Evolutionary conservation across 1,140 invertebrate genomes (phyloP).

Genomic region (Magallana gigas): DNA sequence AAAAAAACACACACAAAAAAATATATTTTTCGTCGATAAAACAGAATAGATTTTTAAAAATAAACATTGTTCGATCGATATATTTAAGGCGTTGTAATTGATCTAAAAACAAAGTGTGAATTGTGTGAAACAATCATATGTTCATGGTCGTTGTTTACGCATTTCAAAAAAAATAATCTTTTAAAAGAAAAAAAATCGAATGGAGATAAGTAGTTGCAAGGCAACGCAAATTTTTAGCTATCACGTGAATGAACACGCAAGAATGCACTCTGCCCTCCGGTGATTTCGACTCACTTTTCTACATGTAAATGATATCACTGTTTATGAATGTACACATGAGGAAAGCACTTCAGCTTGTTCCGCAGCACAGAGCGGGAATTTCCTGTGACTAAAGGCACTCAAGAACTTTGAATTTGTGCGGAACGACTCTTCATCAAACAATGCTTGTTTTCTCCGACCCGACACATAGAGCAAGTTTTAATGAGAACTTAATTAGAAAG

Average conservation of each 20-base stretch:
- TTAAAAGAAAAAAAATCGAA: too few relatives aligned
- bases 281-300: not conserved
- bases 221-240: too few relatives aligned
- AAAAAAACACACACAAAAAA: not conserved
- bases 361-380: conserved; percentile 18
- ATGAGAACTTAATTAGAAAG: conserved; percentile 33
- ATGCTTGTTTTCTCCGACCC: conserved; percentile 13
- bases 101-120: not conserved
- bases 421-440: conserved; percentile 19
- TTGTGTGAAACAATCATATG: not conserved
- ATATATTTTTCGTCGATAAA: not conserved
- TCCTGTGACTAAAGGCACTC: conserved; percentile 25
- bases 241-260: too few relatives aligned
- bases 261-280: not conserved
- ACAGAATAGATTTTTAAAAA: too few relatives aligned
- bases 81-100: not conserved
- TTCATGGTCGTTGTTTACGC: too few relatives aligned
- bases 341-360: conserved; percentile 14
- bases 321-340: not conserved
- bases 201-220: too few relatives aligned
- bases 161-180: too few relatives aligned
- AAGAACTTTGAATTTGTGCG: conserved; percentile 24
- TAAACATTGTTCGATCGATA: not conserved
- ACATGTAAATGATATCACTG: conserved; percentile 22
- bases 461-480: conserved; percentile 18